Conservation (phyloP, 2,888 invertebrate species). For the Macroteleia sp. region DNA sequence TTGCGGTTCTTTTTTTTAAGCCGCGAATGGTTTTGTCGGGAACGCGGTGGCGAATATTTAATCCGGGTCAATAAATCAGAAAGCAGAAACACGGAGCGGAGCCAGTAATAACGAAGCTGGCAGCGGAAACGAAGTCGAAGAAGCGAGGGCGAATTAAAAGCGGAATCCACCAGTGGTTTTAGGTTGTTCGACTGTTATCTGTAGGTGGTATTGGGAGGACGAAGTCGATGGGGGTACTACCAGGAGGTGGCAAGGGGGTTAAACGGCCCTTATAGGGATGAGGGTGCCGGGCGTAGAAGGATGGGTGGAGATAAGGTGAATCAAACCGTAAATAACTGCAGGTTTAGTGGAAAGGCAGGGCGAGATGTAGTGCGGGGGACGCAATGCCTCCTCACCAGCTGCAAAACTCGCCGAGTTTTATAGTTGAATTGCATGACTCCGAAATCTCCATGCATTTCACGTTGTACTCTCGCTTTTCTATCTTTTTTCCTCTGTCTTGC, state of each 20-base stretch:
- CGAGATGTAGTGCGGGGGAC: conserved; percentile 68
- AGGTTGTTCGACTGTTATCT: conserved; percentile 74
- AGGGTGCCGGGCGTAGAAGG: conserved; percentile 67
- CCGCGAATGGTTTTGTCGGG: conserved; percentile 65
- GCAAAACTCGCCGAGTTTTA: conserved; percentile 83
- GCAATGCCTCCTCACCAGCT: conserved; percentile 79
- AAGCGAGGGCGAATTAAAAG: conserved; percentile 72
- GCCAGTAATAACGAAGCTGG: conserved; percentile 70
- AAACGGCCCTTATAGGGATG: conserved; percentile 66
- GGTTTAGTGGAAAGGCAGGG: conserved; percentile 80
- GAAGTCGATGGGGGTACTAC: conserved; percentile 57
- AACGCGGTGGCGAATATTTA: conserved; percentile 71
- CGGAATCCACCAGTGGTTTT: conserved; percentile 68
- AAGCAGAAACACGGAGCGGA: conserved; percentile 58
- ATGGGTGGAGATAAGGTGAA: conserved; percentile 82
- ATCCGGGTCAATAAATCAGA: conserved; percentile 73
- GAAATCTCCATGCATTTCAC: conserved; percentile 81
- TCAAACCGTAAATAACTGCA: conserved; percentile 84
- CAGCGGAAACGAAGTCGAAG: conserved; percentile 71
- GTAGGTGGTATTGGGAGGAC: conserved; percentile 73
- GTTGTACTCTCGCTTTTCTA: conserved; percentile 56
- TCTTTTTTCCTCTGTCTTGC: conserved; percentile 65
- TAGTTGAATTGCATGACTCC: conserved; percentile 84
- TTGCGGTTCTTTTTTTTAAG: conserved; percentile 28
- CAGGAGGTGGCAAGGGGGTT: conserved; percentile 58